Percentiles rank a stretch among this genome's conserved stretches.
Evolutionary conservation across 2,888 invertebrate genomes (phyloP).

Genomic region (Temnothorax rugatulus): DNA sequence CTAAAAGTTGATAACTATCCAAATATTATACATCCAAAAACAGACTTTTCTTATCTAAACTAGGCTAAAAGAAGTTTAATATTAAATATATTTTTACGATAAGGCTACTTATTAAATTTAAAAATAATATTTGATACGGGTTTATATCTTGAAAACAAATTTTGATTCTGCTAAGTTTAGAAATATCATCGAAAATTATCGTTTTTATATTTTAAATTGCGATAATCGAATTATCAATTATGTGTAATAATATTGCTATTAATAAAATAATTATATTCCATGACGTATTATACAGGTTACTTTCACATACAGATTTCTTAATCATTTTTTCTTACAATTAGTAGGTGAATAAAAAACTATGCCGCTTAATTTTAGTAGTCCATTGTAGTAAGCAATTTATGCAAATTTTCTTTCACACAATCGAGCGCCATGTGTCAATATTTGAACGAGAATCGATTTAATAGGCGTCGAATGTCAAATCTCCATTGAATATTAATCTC

Average conservation of each 20-base stretch:
- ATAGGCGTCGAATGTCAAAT: constrained; percentile 44
- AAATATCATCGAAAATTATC: not conserved
- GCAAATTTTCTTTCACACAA: constrained; percentile 19
- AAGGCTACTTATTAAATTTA: not conserved
- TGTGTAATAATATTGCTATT: not conserved
- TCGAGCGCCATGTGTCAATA: constrained; percentile 27
- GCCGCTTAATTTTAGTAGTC: not conserved
- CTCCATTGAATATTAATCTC: constrained; percentile 33
- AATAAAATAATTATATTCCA: not conserved
- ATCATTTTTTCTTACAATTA: not conserved
- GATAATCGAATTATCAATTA: not conserved
- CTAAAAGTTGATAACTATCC: not conserved
- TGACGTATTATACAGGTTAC: not conserved
- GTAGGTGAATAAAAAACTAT: not conserved
- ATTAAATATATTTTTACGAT: not conserved
- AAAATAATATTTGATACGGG: not conserved
- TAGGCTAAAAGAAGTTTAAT: not conserved
- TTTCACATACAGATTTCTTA: not conserved
- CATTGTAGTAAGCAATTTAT: constrained; percentile 25
- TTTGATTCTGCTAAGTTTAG: not conserved
- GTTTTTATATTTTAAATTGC: not conserved
- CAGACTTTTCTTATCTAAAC: not conserved
- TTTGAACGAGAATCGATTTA: constrained; percentile 42
- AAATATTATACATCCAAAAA: not conserved
- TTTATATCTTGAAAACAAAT: not conserved